phyloP scores from a whole-genome alignment of 2,888 invertebrate genomes.

The Mesoligia furuncula region DNA sequence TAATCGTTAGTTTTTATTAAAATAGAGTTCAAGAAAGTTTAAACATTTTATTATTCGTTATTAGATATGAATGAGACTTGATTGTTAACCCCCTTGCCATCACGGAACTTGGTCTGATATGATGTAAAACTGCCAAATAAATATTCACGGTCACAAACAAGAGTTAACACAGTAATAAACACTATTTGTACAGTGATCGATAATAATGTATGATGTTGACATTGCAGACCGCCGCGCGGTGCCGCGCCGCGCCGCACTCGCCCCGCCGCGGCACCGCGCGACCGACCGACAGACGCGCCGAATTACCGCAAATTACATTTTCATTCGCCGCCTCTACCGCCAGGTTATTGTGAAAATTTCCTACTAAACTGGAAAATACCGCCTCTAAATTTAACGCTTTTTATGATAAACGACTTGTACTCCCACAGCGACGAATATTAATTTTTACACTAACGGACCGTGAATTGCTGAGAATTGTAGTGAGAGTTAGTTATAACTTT shows the following conservation, averaged over 20 bases:
- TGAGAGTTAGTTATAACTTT: constrained; percentile 62
- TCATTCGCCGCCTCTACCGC: constrained; percentile 78
- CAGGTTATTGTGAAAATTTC: constrained; percentile 74
- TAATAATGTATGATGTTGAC: constrained; percentile 43
- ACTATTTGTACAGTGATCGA: constrained; percentile 24
- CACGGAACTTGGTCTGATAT: constrained; percentile 31
- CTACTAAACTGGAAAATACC: constrained; percentile 71
- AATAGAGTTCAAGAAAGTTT: constrained; percentile 41
- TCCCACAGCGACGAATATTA: constrained; percentile 62
- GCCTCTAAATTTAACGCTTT: constrained; percentile 67
- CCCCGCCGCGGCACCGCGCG: constrained; percentile 44
- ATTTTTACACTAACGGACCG: constrained; percentile 66
- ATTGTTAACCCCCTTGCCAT: constrained; percentile 43
- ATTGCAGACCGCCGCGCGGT: constrained; percentile 35
- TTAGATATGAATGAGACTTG: constrained; percentile 42
- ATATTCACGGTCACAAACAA: constrained; percentile 23
- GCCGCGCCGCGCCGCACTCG: constrained; percentile 45
- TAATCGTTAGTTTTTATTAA: constrained; percentile 42
- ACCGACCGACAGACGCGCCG: constrained; percentile 68
- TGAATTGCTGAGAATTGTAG: constrained; percentile 68
- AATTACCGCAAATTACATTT: constrained; percentile 88
- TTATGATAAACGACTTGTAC: constrained; percentile 61
- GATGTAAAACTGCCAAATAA: constrained; percentile 1
- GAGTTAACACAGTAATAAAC: background rate
- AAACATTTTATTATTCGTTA: constrained; percentile 38